phyloP scores from a whole-genome alignment of 2,113 vertebrate species.

The Aspiorhynchus laticeps region DNA sequence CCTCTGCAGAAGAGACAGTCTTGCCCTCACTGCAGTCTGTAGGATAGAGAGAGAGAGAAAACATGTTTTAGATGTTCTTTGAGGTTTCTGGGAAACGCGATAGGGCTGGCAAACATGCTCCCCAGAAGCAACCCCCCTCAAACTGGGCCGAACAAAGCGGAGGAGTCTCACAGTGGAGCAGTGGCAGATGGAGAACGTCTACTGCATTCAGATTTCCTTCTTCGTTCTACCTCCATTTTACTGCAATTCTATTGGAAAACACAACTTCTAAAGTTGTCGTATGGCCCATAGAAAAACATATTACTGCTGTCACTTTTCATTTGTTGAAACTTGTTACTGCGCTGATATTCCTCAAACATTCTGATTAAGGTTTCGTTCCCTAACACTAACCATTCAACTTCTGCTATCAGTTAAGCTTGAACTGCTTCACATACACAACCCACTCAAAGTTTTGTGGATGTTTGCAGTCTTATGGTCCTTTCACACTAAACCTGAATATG shows the following conservation, averaged over 20 bases:
- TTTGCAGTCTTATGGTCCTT: background rate
- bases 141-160: slow-evolving; percentile 55
- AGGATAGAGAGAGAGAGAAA: slow-evolving; percentile 36
- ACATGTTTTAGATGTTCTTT: slow-evolving; percentile 60
- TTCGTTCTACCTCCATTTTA: background rate
- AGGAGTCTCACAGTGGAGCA: slow-evolving; percentile 41
- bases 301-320: background rate
- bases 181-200: slow-evolving; percentile 43
- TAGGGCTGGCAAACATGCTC: slow-evolving; percentile 62
- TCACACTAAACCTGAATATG: background rate
- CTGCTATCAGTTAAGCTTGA: background rate
- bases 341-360: background rate
- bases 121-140: slow-evolving; percentile 31
- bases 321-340: background rate
- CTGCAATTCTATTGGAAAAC: slow-evolving; percentile 12
- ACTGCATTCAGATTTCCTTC: slow-evolving; percentile 45
- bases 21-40: slow-evolving; percentile 5
- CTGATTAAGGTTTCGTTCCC: background rate
- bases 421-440: background rate
- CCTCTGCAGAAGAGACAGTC: slow-evolving; percentile 21
- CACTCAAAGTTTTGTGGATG: background rate
- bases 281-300: background rate
- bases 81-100: slow-evolving; percentile 61
- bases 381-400: background rate
- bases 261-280: background rate